Base-by-base conservation (phyloP, 2,888 invertebrate genomes). In the Drosophila gaucha region DNA sequence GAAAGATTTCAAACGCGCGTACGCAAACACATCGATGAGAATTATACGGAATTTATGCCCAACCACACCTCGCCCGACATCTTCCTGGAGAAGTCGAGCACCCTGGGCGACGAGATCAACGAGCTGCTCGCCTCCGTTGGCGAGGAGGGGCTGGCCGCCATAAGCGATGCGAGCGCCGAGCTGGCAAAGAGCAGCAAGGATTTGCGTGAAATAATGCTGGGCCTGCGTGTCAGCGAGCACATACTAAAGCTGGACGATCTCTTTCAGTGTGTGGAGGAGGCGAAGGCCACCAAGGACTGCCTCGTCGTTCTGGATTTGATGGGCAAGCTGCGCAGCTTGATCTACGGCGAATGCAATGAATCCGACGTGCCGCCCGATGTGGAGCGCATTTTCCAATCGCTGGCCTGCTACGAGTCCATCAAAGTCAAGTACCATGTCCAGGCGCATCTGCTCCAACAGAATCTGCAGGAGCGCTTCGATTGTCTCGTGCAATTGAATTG, bases 151-250 rank as follows among this genome's bases (percentile, higher is more conserved):
- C 93, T 94, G 89, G 92, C 93, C 20, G 94, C 95, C 70, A 92
- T 96, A 36, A 90, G 93, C 2, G 93, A 94, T 58, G 94, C 94
- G 0, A 93, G 93, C 50, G 93, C 93, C 46, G 94, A 94, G 83
- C 91, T 96, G 72, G 92, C 94, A 36, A 92, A 92, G 59, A 91
- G 95, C 39, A 92, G 93, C 0, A 88, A 91, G 12, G 92, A 93
- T 31, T 90, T 96, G 39, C 91, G 93, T 60, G 94, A 94, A 74
- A 92, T 94, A 0, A 92, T 93, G 18, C 92, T 94, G 73, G 93
- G 94, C n/a, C 75, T 95, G 18, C 91, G 78, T 9, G 80, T 90
- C 6, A 88, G 89, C 6, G 92, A 89, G 36, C 90, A 90, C 24
- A 86, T 92, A 12, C 66, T 92, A 41, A 89, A 94, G 38, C 93